Evolutionary conservation across 2,888 invertebrate genomes (phyloP), one percentile per base, ranked within the genome.

Genomic region (Aphidius colemani): DNA sequence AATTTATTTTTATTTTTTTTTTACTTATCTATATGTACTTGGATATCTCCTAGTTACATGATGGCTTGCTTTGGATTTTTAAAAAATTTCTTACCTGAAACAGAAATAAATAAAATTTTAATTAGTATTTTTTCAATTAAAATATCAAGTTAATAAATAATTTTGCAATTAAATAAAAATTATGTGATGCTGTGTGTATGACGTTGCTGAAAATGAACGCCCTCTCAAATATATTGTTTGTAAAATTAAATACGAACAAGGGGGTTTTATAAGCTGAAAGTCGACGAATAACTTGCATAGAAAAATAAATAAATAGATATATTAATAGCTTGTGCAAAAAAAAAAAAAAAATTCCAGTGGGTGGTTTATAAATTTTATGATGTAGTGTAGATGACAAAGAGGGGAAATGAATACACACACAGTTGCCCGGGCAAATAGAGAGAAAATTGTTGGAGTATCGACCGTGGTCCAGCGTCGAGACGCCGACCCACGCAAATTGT

Each of bases 401-500:
- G 66, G 65, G 64, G 62, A 61, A 57, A 61, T 64, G 53, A 59
- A 64, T 50, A 60, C 57, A 62, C 64, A 65, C 64, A 72, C 74
- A 74, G 73, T 76, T 73, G 78, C 75, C 78, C 78, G 78, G 75
- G 76, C 78, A 13, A 40, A 7, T 74, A 78, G 75, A 30, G 3
- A 30, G 0, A 4, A 30, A 30, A 30, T 30, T 30, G 30, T 30
- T 74, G 71, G 73, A 73, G 75, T 78, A 78, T 78, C 77, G 77
- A 78, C 72, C 78, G 75, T 72, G 73, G 72, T 69, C 70, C 71
- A 70, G 69, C 77, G 75, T 76, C 74, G 74, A 74, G 76, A 75
- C 74, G 75, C 71, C 76, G 76, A 76, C 77, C 75, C 75, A 74
- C 76, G 76, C 76, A 74, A 77, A 66, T 73, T 68, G 70, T 79